Conservation (phyloP, 1,140 invertebrate species). For the Paralvinella palmiformis region DNA sequence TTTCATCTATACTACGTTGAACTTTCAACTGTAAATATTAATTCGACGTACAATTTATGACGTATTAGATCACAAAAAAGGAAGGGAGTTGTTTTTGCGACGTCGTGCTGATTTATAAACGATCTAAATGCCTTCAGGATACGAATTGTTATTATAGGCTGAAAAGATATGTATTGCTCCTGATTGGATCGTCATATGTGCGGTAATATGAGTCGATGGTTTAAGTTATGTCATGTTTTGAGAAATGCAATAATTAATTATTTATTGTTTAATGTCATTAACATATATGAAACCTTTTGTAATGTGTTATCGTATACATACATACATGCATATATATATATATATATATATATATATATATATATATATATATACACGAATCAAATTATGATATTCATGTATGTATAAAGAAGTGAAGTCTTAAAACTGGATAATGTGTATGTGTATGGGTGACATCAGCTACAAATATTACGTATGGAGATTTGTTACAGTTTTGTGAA, state of each 20-base stretch:
- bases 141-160: neutral
- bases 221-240: no score
- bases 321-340: neutral
- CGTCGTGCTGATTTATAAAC: no score
- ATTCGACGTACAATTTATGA: no score
- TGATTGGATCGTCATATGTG: neutral
- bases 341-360: neutral
- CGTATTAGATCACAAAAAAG: no score
- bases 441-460: neutral
- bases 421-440: neutral
- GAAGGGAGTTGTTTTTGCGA: no score
- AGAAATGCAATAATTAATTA: no score
- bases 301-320: neutral
- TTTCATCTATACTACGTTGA: no score
- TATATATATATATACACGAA: neutral
- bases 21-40: no score
- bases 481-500: neutral
- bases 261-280: no score
- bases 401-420: neutral
- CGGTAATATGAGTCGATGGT: neutral
- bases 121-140: no score
- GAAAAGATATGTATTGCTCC: neutral
- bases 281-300: neutral
- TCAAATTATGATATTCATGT: neutral
- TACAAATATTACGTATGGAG: neutral